phyloP scores from a whole-genome alignment of 2,797 vertebrate genomes.

The Lepus townsendii region DNA sequence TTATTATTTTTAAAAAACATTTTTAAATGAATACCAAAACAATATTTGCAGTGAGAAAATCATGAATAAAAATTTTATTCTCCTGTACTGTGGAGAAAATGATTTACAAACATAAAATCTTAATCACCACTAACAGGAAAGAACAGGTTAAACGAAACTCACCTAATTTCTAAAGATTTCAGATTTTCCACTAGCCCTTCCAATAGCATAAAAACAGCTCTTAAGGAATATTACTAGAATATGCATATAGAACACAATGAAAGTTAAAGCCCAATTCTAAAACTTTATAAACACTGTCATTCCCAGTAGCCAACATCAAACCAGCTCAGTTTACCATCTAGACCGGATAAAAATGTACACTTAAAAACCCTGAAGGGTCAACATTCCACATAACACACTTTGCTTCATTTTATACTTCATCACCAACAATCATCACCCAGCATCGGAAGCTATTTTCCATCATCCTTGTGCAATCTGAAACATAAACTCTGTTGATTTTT shows the following conservation, averaged over 20 bases:
- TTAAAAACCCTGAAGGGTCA: slow-evolving; percentile 42
- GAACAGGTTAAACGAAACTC: slow-evolving; percentile 28
- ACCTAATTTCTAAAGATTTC: slow-evolving; percentile 30
- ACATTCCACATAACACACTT: background rate
- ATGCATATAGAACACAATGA: background rate
- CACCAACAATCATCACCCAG: slow-evolving; percentile 1
- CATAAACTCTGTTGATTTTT: slow-evolving; percentile 40
- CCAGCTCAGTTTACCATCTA: slow-evolving; percentile 34
- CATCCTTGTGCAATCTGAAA: background rate
- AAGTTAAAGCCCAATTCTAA: slow-evolving; percentile 15
- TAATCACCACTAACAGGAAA: slow-evolving; percentile 30
- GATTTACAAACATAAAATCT: slow-evolving; percentile 61
- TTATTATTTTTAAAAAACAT: slow-evolving; percentile 2
- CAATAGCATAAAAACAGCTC: slow-evolving; percentile 6
- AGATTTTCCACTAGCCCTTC: background rate
- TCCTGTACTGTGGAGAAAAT: background rate
- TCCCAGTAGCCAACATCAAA: slow-evolving; percentile 1
- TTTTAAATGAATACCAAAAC: slow-evolving; percentile 28
- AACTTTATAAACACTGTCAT: slow-evolving; percentile 46
- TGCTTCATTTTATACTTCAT: slow-evolving; percentile 52
- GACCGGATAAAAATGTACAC: background rate
- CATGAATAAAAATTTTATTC: background rate
- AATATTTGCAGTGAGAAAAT: slow-evolving; percentile 50
- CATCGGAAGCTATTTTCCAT: background rate
- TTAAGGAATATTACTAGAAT: background rate